phyloP scores from a whole-genome alignment of 2,113 vertebrate genomes.

The Centropus unirufus region DNA sequence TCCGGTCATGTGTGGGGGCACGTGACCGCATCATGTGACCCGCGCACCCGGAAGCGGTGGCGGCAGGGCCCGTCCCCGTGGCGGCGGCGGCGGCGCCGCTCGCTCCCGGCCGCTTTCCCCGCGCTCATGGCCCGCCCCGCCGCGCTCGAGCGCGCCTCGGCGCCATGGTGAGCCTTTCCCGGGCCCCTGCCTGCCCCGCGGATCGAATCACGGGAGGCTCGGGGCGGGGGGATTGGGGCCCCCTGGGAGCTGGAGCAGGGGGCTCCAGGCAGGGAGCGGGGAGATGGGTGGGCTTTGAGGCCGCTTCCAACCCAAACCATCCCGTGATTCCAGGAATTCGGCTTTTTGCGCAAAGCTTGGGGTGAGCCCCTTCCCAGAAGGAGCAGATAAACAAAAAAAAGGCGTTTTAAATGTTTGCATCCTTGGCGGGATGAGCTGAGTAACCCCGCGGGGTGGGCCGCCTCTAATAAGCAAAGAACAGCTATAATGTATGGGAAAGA shows the following conservation, averaged over 20 bases:
- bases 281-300: no score
- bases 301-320: no score
- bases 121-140: slow-evolving; percentile 39
- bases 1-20: no score
- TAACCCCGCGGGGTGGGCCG: rapidly evolving
- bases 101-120: no score
- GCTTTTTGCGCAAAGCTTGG: neutral
- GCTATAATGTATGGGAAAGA: no score
- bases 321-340: neutral
- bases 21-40: neutral
- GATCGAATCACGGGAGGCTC: no score
- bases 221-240: no score
- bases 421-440: rapidly evolving
- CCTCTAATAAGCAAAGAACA: no score
- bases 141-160: neutral
- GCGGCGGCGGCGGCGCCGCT: neutral
- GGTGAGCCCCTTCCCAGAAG: neutral
- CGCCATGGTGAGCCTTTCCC: slow-evolving; percentile 61
- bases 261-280: neutral
- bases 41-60: neutral
- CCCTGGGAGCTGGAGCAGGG: no score
- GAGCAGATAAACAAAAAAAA: neutral
- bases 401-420: rapidly evolving
- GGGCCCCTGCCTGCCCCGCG: no score
- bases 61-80: no score